Conservation (phyloP, 2,797 vertebrate genomes). For the Furcifer pardalis region DNA sequence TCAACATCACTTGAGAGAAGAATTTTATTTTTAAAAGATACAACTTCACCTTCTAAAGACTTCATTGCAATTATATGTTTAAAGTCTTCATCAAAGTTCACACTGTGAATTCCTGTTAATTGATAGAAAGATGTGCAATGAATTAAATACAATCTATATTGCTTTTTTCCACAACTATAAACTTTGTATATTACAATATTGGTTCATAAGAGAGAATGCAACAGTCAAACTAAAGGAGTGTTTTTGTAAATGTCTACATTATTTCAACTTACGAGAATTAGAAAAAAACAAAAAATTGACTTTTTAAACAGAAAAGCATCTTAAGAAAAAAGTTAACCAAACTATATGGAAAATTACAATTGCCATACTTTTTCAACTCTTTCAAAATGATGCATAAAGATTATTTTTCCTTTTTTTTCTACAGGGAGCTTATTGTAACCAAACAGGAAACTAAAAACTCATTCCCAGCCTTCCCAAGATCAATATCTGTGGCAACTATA, state of each 20-base stretch:
- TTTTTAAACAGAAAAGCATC: background rate
- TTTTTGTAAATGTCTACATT: background rate
- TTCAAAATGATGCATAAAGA: background rate
- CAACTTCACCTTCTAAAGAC: conserved; percentile 92
- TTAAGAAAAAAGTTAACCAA: too few relatives aligned
- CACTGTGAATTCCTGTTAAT: conserved; percentile 91
- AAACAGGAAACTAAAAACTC: background rate
- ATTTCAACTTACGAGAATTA: background rate
- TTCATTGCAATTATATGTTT: conserved; percentile 92
- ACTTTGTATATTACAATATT: background rate
- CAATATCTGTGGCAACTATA: background rate
- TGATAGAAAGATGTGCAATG: conserved; percentile 17
- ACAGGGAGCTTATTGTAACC: background rate
- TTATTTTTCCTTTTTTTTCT: background rate
- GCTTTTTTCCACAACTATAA: background rate
- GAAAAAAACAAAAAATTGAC: too few relatives aligned
- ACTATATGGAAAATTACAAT: background rate
- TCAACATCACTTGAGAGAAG: conserved; percentile 90
- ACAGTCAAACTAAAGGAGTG: background rate
- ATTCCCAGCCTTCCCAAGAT: background rate
- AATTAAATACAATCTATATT: background rate
- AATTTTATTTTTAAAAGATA: conserved; percentile 88
- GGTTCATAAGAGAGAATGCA: background rate
- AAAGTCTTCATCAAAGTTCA: conserved; percentile 89
- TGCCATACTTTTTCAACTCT: background rate